Evolutionary conservation across 2,888 invertebrate genomes (phyloP).

Genomic region (Cryptus armator): DNA sequence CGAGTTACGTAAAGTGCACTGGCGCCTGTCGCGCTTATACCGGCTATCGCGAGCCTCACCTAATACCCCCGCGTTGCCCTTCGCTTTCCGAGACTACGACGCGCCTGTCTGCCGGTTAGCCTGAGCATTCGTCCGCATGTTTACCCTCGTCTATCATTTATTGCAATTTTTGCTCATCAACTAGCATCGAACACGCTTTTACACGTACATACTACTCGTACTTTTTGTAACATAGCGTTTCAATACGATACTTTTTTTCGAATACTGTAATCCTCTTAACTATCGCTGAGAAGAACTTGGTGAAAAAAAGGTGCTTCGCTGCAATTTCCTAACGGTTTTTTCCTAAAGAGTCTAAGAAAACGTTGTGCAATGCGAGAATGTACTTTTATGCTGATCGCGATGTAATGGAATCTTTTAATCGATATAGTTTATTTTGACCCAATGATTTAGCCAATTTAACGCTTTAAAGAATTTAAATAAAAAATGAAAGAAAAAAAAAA

Average conservation of each 20-base stretch:
- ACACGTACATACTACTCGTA: constrained; percentile 14
- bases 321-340: no score
- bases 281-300: no score
- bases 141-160: not conserved
- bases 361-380: no score
- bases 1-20: constrained; percentile 80
- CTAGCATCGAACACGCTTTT: not conserved
- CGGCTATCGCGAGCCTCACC: constrained; percentile 50
- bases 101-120: constrained; percentile 61
- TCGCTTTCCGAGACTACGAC: constrained; percentile 56
- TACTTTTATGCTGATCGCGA: no score
- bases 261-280: not conserved
- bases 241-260: not conserved
- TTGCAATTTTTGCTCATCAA: constrained; percentile 26
- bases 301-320: no score
- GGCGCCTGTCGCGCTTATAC: constrained; percentile 76
- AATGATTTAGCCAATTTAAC: no score
- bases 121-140: constrained; percentile 55
- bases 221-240: not conserved
- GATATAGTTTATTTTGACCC: no score
- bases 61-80: constrained; percentile 37
- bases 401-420: no score
- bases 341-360: no score
- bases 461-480: no score
- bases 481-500: no score